phyloP scores from a whole-genome alignment of 2,113 vertebrate genomes.

The Cnemophilus loriae region DNA sequence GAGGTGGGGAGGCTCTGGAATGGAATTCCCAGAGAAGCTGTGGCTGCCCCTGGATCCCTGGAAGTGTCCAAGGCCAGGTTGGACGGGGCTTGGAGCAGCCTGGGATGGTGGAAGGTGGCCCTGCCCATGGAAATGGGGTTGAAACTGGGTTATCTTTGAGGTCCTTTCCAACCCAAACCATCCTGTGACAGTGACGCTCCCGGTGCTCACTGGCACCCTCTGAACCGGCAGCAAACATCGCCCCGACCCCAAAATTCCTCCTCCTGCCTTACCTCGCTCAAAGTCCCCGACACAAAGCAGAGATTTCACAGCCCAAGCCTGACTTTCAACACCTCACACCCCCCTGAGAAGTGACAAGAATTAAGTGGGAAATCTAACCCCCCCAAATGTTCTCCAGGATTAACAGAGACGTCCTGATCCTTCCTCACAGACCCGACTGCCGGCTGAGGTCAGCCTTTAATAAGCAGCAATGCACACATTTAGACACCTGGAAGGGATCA shows the following conservation, averaged over 20 bases:
- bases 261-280: not conserved
- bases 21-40: not conserved
- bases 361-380: not conserved
- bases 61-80: not conserved
- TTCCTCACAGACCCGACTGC: not conserved
- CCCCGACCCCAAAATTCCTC: not conserved
- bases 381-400: not conserved
- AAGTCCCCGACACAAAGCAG: not conserved
- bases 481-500: not conserved
- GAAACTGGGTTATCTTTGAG: not conserved
- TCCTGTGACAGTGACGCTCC: fast-evolving
- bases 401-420: not conserved
- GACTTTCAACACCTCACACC: not conserved
- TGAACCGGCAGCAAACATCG: fast-evolving
- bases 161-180: not conserved
- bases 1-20: not conserved
- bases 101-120: not conserved
- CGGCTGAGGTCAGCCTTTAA: not conserved
- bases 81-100: fast-evolving
- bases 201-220: not conserved
- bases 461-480: not conserved
- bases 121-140: not conserved
- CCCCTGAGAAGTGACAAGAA: not conserved
- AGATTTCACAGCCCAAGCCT: not conserved
- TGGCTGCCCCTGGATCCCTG: not conserved